Base-by-base conservation (phyloP, 2,888 invertebrate species). In the Eupeodes latifasciatus region DNA sequence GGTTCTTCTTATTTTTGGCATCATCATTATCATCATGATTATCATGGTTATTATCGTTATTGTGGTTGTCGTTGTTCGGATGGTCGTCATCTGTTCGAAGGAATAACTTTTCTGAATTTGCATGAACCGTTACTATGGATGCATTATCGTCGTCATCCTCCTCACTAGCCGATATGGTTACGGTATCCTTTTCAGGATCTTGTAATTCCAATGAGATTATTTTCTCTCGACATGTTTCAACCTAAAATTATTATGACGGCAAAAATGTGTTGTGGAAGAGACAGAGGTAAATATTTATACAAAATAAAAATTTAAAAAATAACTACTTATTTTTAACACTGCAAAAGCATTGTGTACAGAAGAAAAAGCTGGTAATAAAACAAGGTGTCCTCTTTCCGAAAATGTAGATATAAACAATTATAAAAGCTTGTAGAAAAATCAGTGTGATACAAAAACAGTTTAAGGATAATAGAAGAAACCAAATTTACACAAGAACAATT, bases 161-260 rank as follows among this genome's bases (percentile, higher is more conserved):
- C 12, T 94, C 94, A 6, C 88, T 88, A 36, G 88, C 88, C 78
- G 88, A 88, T 59, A 88, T 47, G 0, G 55, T 72, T 36, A 76
- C n/a, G 14, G 79, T 92, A 92, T 93, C 91, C 59, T 89, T 90
- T 76, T 92, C 93, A 27, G 90, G 95, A 94, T 94, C 95, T 94
- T 92, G 95, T 96, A 98, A 94, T 94, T 98, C 98, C 94, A 98
- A 94, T 81, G 98, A 97, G 94, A 98, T 97, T 91, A 98, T 98
- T 94, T 97, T 98, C 94, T 98, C 97, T 94, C 97, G 96, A 89
- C 97, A 96, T 88, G 98, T 98, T 95, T 98, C 98, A 93, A 98
- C 97, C 98, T 93, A 92, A 27, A 90, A 92, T 91, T 59, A 59
- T 71, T 44, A 44, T 71, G 55, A 40, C 19, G 59, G 59, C 59